Conservation (phyloP, 2,888 invertebrate genomes). For the Leptopterna dolabrata region DNA sequence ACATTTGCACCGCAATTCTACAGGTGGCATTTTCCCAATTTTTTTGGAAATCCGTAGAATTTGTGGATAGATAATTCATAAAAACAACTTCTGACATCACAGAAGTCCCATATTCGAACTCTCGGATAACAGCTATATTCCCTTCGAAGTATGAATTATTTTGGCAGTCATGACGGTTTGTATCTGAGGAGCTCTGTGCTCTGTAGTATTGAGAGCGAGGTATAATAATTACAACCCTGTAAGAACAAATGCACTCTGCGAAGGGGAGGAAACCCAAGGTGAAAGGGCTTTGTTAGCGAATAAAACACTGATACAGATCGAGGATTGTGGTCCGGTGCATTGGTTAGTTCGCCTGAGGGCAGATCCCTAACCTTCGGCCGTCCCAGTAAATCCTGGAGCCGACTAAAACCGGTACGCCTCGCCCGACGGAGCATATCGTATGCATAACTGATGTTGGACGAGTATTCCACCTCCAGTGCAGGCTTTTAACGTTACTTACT, state of each 20-base stretch:
- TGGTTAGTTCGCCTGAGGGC: background rate
- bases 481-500: background rate
- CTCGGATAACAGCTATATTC: no score
- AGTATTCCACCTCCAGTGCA: background rate
- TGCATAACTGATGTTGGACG: background rate
- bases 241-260: constrained; percentile 16
- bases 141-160: no score
- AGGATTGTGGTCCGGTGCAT: constrained; percentile 22
- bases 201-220: background rate
- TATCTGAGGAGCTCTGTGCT: background rate
- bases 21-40: no score
- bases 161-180: no score
- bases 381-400: constrained; percentile 13
- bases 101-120: no score
- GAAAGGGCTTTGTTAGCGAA: background rate
- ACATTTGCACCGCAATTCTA: no score
- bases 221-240: constrained; percentile 14
- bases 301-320: constrained; percentile 38
- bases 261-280: background rate
- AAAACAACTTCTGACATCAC: no score
- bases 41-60: no score
- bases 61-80: no score
- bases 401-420: constrained; percentile 14
- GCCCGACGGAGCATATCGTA: constrained; percentile 1
- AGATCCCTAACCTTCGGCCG: background rate